Percentiles rank a stretch among this genome's conserved stretches.
phyloP scores from a whole-genome alignment of 2,113 vertebrate genomes.

The Cynocephalus volans region DNA sequence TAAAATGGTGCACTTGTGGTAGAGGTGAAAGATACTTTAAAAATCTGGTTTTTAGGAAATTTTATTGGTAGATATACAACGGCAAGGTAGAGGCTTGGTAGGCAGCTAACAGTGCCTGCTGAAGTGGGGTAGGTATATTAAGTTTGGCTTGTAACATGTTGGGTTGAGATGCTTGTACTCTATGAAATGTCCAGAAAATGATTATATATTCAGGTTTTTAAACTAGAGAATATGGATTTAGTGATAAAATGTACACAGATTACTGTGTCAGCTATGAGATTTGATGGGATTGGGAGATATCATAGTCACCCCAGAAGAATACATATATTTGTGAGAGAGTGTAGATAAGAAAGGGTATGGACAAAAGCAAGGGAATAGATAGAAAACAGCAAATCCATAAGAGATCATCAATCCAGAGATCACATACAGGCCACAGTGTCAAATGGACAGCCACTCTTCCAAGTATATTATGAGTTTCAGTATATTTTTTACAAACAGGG shows the following conservation, averaged over 20 bases:
- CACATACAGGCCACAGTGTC: too few species aligned
- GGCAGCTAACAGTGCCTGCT: background rate
- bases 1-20: background rate
- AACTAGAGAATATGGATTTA: background rate
- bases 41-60: background rate
- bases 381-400: background rate
- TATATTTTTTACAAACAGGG: background rate
- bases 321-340: background rate
- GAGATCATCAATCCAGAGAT: background rate
- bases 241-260: background rate
- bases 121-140: background rate
- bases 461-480: background rate
- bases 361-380: background rate
- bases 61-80: background rate
- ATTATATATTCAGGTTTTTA: background rate
- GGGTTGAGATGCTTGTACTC: background rate
- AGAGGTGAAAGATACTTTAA: background rate
- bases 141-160: slow-evolving; percentile 21
- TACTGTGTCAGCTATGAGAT: background rate
- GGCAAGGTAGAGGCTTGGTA: background rate
- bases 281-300: background rate
- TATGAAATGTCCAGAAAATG: background rate
- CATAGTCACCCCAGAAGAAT: background rate
- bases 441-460: background rate
- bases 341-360: background rate